A percentile compares a stretch with the other conserved stretches of the same genome.
phyloP scores from a whole-genome alignment of 2,888 invertebrate genomes.

The Hemaris fuciformis region DNA sequence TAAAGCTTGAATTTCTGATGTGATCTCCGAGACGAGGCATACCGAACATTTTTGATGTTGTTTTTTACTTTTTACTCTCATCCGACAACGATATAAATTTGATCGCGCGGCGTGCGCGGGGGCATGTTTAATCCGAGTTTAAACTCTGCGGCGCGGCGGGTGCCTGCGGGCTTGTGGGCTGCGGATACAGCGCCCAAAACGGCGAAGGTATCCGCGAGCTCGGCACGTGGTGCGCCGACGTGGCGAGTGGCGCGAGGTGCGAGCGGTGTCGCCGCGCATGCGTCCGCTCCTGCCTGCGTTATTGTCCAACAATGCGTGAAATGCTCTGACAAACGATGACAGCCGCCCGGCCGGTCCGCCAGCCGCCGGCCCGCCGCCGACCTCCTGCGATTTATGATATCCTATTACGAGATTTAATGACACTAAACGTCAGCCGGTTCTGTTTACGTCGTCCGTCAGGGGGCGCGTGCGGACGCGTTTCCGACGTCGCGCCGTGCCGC shows the following conservation, averaged over 20 bases:
- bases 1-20: constrained; percentile 77
- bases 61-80: constrained; percentile 59
- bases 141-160: constrained; percentile 18
- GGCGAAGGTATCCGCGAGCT: constrained; percentile 19
- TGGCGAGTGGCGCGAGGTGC: constrained; percentile 50
- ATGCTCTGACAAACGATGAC: constrained; percentile 82
- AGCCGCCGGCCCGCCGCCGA: constrained; percentile 69
- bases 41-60: constrained; percentile 77
- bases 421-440: constrained; percentile 69
- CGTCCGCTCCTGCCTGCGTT: constrained; percentile 66
- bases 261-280: constrained; percentile 48
- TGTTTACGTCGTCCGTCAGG: constrained; percentile 60
- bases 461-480: constrained; percentile 47
- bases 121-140: constrained; percentile 39
- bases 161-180: constrained; percentile 16
- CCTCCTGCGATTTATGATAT: constrained; percentile 80
- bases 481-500: constrained; percentile 45
- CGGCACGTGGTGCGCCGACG: constrained; percentile 36
- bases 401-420: constrained; percentile 82
- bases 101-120: constrained; percentile 50
- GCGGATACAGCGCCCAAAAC: too few species aligned
- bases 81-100: constrained; percentile 61
- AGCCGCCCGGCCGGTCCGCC: constrained; percentile 70
- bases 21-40: constrained; percentile 75
- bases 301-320: constrained; percentile 82